These are phyloP conservation scores for Caenorhabditis panamensis DNA, from an alignment of 2,888 invertebrate species.

Conservation along the genomic window DNA sequence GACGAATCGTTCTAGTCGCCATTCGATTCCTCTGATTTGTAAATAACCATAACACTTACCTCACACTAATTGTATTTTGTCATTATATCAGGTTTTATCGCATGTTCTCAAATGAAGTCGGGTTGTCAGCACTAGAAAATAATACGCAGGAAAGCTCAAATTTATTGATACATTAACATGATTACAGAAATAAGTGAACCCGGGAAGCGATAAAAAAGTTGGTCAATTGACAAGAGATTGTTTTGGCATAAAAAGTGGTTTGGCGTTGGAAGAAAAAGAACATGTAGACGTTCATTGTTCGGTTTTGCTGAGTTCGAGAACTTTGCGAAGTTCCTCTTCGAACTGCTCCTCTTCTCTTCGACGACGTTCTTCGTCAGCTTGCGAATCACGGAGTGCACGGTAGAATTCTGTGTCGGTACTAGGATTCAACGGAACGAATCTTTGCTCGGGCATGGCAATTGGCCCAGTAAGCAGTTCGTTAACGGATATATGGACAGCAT, in stretches of 20 bases:
- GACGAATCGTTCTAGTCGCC: constrained; percentile 26
- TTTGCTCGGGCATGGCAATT: neutral
- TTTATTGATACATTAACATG: neutral
- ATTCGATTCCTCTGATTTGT: constrained; percentile 4
- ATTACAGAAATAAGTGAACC: neutral
- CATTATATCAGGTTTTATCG: neutral
- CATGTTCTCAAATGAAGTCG: constrained; percentile 10
- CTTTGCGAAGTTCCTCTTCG: constrained; percentile 68
- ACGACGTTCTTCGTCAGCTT: constrained; percentile 59
- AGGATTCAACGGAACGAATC: neutral
- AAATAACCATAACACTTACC: constrained; percentile 17
- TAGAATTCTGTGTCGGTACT: constrained; percentile 38
- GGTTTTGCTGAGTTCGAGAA: constrained; percentile 69
- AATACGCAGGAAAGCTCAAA: neutral
- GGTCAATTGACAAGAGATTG: neutral
- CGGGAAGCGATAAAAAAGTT: neutral
- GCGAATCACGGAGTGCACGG: constrained; percentile 61
- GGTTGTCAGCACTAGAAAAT: neutral
- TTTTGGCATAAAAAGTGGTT: neutral
- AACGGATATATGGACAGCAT: neutral
- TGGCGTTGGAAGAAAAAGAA: too few relatives aligned
- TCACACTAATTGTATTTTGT: neutral
- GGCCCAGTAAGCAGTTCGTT: neutral
- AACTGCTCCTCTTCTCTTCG: constrained; percentile 50
- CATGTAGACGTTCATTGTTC: constrained; percentile 47